phyloP scores from a whole-genome alignment of 92 coral and sea anemone genomes.

The Parazoanthus darwini region DNA sequence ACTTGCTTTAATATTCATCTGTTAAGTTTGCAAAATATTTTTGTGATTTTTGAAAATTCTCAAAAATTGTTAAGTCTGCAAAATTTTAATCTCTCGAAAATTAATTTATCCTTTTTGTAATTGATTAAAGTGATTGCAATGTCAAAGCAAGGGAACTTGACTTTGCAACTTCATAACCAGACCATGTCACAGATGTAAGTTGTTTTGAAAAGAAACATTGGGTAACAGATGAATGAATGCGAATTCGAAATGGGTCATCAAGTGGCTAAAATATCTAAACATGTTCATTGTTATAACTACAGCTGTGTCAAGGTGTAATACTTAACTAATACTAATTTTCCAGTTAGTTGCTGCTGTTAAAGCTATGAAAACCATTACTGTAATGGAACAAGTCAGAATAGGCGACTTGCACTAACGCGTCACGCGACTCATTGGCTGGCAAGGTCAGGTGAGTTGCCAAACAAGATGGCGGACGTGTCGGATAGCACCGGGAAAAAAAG shows the following conservation, averaged over 20 bases:
- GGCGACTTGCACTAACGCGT: neutral
- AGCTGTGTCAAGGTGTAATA: neutral
- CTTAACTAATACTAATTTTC: neutral
- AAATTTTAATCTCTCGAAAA: slow-evolving; percentile 2
- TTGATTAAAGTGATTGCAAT: neutral
- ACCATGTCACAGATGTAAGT: neutral
- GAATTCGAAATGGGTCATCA: slow-evolving; percentile 11
- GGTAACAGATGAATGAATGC: slow-evolving; percentile 5
- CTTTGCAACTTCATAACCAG: neutral
- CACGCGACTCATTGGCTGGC: too few species aligned
- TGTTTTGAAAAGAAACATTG: slow-evolving; percentile 13
- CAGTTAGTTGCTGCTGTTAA: slow-evolving; percentile 57
- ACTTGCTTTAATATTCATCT: neutral
- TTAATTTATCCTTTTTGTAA: neutral
- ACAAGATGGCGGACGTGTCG: too few species aligned
- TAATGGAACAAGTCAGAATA: slow-evolving; percentile 33
- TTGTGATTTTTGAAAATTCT: neutral
- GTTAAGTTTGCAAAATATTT: neutral
- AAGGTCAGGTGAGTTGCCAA: too few species aligned
- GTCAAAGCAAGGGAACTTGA: neutral
- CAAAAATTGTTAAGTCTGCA: slow-evolving; percentile 13
- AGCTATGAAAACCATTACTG: slow-evolving; percentile 42
- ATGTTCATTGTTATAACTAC: neutral
- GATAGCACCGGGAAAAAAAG: too few species aligned
- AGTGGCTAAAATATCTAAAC: neutral